phyloP scores from a whole-genome alignment of 2,888 invertebrate genomes.

The Polydrusus tereticollis region DNA sequence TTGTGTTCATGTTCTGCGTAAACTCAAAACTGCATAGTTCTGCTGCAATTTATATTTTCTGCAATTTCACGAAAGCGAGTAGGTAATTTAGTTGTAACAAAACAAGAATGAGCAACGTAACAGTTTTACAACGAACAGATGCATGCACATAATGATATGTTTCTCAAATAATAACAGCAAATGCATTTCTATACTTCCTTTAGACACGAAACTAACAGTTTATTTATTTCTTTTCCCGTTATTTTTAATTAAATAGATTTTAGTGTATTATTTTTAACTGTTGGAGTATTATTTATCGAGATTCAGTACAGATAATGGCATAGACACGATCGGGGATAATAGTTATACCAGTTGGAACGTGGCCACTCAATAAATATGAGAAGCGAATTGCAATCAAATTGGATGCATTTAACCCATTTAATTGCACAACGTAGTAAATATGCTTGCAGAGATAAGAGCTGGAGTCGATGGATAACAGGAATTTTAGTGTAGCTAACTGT shows the following conservation, averaged over 20 bases:
- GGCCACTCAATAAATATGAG: too few relatives aligned
- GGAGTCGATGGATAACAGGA: too few relatives aligned
- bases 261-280: not conserved
- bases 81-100: slow-evolving; percentile 6
- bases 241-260: not conserved
- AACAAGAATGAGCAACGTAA: slow-evolving; percentile 1
- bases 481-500: too few relatives aligned
- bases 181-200: slow-evolving; percentile 11
- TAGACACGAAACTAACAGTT: slow-evolving; percentile 5
- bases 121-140: slow-evolving; percentile 8
- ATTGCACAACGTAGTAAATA: too few relatives aligned
- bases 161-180: slow-evolving; percentile 12
- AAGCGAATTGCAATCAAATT: too few relatives aligned
- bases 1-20: not conserved
- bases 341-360: too few relatives aligned
- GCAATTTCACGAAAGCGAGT: not conserved
- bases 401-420: too few relatives aligned
- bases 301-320: too few relatives aligned
- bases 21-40: not conserved
- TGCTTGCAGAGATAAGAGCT: too few relatives aligned
- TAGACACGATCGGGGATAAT: too few relatives aligned
- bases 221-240: not conserved
- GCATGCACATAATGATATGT: slow-evolving; percentile 11
- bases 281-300: not conserved
- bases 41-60: not conserved